These are phyloP conservation scores for Epizoanthus fatuus DNA, from an alignment of 92 coral and sea anemone species.

Conservation along the genomic window DNA sequence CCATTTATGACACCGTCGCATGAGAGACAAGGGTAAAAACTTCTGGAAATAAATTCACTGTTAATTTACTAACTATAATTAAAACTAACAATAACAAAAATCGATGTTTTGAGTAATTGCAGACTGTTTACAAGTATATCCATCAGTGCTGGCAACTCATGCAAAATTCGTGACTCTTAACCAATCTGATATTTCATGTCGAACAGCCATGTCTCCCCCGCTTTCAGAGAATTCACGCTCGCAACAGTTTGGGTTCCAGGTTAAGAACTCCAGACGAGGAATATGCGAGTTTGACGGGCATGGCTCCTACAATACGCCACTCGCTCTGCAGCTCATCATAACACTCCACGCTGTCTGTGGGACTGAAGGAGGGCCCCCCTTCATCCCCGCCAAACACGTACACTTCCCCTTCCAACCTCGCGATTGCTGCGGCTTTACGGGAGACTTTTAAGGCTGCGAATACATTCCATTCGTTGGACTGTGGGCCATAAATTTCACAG, in stretches of 20 bases:
- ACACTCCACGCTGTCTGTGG: conserved; percentile 48
- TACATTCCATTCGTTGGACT: conserved; percentile 46
- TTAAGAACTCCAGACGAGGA: conserved; percentile 11
- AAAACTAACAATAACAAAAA: no score
- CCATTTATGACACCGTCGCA: no score
- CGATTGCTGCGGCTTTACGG: conserved; percentile 69
- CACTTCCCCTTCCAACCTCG: conserved; percentile 25
- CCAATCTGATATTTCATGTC: no score
- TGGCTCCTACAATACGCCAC: conserved; percentile 33
- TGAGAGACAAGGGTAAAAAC: no score
- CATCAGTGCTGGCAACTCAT: no score
- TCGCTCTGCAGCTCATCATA: conserved; percentile 10
- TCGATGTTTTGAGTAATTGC: no score
- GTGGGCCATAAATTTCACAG: conserved; percentile 62
- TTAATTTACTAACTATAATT: no score
- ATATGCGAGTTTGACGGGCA: conserved; percentile 37
- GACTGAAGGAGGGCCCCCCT: not conserved
- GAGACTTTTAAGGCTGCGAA: conserved; percentile 41
- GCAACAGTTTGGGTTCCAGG: not conserved
- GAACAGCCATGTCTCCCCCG: no score
- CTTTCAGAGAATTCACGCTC: not conserved
- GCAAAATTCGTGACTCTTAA: no score
- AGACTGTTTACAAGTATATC: no score
- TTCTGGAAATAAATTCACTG: no score
- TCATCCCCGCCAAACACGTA: conserved; percentile 64